These are phyloP conservation scores for Nematolebias whitei DNA, from an alignment of 2,113 vertebrate genomes.

Conservation along the genomic window DNA sequence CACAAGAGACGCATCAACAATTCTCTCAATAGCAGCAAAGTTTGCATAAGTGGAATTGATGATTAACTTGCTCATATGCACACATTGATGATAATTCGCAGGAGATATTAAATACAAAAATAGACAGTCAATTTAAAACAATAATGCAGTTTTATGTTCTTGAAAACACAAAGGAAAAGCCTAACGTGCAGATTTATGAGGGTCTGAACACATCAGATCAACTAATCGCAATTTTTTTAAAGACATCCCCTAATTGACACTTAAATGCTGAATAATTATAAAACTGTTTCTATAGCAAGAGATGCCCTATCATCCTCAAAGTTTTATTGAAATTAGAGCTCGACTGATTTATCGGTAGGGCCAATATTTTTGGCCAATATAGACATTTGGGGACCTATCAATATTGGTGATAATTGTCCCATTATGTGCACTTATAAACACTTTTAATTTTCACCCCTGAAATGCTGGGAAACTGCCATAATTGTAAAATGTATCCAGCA, in stretches of 20 bases:
- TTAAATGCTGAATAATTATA: not conserved
- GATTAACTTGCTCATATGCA: constrained; percentile 25
- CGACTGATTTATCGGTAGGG: too few relatives aligned
- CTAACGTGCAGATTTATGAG: not conserved
- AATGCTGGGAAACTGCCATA: too few relatives aligned
- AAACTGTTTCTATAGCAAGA: not conserved
- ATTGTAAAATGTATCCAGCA: too few relatives aligned
- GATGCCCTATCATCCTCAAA: not conserved
- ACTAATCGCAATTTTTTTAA: not conserved
- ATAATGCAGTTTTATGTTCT: not conserved
- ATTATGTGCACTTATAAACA: too few relatives aligned
- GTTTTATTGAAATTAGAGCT: too few relatives aligned
- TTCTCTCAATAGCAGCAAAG: constrained; percentile 13
- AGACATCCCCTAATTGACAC: constrained; percentile 1
- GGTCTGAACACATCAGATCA: not conserved
- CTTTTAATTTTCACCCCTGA: too few relatives aligned
- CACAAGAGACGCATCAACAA: not conserved
- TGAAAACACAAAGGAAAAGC: not conserved
- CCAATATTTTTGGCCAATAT: too few relatives aligned
- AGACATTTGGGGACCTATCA: too few relatives aligned
- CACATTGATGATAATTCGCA: constrained; percentile 28
- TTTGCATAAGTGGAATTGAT: not conserved
- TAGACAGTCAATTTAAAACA: not conserved
- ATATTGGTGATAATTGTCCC: too few relatives aligned
- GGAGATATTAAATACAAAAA: not conserved